These are phyloP conservation scores for Polyommatus icarus DNA, from an alignment of 2,888 invertebrate genomes.

Conservation along the genomic window DNA sequence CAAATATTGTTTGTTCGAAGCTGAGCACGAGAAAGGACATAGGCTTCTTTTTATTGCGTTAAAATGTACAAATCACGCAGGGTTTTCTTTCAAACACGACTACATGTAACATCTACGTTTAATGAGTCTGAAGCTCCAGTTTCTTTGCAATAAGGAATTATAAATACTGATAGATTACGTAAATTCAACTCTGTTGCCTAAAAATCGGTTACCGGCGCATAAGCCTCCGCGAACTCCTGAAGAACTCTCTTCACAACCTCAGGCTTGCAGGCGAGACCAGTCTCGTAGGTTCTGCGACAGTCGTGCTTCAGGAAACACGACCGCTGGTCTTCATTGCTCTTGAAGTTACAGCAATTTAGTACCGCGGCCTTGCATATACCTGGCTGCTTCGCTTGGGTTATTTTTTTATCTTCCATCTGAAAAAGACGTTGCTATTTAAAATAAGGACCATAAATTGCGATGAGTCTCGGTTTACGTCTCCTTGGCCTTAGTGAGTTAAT, in stretches of 20 bases:
- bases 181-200: neutral
- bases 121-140: neutral
- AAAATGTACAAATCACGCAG: neutral
- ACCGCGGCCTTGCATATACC: conserved; percentile 59
- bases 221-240: conserved; percentile 52
- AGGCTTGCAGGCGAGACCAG: conserved; percentile 49
- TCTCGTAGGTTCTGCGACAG: conserved; percentile 48
- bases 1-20: neutral
- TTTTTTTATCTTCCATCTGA: conserved; percentile 42
- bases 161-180: conserved; percentile 30
- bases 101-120: neutral
- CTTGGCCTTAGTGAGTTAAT: neutral
- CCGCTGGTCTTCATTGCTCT: conserved; percentile 41
- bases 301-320: conserved; percentile 55
- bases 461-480: neutral
- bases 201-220: conserved; percentile 42
- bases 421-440: conserved; percentile 32
- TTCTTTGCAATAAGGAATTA: neutral
- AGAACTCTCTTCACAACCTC: conserved; percentile 51
- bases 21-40: neutral
- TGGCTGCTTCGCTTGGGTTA: conserved; percentile 44
- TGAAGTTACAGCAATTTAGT: conserved; percentile 56
- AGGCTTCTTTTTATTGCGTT: neutral
- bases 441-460: neutral
- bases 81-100: neutral